A percentile compares a stretch with the other conserved stretches of the same genome.
phyloP scores from a whole-genome alignment of 2,888 invertebrate species.

The Marronus borbonicus region DNA sequence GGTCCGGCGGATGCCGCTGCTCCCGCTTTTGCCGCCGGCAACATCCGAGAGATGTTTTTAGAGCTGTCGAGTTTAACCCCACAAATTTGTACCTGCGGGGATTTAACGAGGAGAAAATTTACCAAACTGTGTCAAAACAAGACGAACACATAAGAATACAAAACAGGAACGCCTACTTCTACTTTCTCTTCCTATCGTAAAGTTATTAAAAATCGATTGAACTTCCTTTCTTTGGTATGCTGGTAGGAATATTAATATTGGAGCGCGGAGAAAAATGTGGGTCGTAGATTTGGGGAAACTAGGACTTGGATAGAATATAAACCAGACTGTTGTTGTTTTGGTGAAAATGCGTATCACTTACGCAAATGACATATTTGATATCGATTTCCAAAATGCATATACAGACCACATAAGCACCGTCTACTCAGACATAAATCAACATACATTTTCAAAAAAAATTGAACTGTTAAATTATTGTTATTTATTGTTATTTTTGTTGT shows the following conservation, averaged over 20 bases:
- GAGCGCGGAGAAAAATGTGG: neutral
- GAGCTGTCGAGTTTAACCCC: constrained; percentile 26
- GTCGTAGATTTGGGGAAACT: neutral
- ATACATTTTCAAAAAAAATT: too few species aligned
- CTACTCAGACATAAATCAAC: too few species aligned
- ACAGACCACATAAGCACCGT: too few species aligned
- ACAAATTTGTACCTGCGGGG: constrained; percentile 31
- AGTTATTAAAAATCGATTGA: constrained; percentile 44
- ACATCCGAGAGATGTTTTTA: neutral
- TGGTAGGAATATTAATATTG: constrained; percentile 2
- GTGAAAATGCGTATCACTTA: too few species aligned
- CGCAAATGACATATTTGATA: too few species aligned
- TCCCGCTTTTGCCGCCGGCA: neutral
- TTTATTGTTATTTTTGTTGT: too few species aligned
- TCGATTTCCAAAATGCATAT: too few species aligned
- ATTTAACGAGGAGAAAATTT: constrained; percentile 41
- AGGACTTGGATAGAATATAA: neutral
- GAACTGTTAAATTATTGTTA: too few species aligned
- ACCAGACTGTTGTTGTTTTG: neutral
- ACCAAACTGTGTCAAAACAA: constrained; percentile 44
- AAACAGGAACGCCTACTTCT: constrained; percentile 3
- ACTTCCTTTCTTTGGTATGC: neutral
- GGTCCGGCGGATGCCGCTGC: neutral
- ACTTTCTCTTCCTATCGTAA: neutral
- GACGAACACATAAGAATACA: constrained; percentile 40